These are phyloP conservation scores for Dryobota labecula DNA, from an alignment of 2,888 invertebrate genomes.

Conservation along the genomic window DNA sequence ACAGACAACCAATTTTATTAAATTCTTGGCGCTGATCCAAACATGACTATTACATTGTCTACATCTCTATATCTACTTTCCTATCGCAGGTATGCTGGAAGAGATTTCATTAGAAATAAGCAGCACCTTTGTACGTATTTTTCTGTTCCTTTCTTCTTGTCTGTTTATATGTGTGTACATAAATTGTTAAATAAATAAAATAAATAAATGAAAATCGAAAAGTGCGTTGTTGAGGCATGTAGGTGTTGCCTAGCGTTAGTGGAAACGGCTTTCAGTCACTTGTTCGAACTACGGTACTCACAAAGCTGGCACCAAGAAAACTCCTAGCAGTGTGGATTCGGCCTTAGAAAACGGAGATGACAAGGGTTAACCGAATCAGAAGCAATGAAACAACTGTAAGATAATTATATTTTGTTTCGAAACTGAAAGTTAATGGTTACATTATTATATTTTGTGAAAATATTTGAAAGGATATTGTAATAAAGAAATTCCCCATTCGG, in stretches of 20 bases:
- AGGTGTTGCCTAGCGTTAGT: not conserved
- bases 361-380: not conserved
- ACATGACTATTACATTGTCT: too few species aligned
- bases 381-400: not conserved
- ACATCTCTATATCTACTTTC: too few species aligned
- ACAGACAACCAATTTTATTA: too few species aligned
- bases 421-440: not conserved
- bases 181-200: too few species aligned
- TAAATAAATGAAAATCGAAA: too few species aligned
- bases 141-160: too few species aligned
- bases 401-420: not conserved
- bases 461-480: not conserved
- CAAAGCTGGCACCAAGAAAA: not conserved
- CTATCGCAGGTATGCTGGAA: too few species aligned
- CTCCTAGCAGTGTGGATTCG: not conserved
- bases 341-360: constrained; percentile 13
- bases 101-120: too few species aligned
- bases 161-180: too few species aligned
- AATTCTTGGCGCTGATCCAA: too few species aligned
- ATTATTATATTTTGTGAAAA: not conserved
- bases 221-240: not conserved
- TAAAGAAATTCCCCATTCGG: not conserved
- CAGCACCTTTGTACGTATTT: too few species aligned
- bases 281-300: not conserved
- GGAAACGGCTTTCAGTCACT: not conserved